These are phyloP conservation scores for Cybosia mesomella DNA, from an alignment of 2,888 invertebrate species.

Conservation along the genomic window DNA sequence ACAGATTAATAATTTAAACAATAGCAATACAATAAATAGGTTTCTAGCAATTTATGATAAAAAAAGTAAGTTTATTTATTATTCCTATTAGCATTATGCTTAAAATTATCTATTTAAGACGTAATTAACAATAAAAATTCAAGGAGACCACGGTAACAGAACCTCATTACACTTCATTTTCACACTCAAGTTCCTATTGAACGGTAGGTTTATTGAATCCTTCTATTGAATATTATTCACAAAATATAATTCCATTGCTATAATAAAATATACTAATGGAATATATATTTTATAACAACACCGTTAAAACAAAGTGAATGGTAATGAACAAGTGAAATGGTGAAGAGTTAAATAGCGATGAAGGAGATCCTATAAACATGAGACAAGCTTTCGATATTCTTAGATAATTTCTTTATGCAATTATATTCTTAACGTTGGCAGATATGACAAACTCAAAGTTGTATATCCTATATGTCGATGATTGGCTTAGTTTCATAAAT, in stretches of 20 bases:
- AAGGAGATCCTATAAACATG: too few species aligned
- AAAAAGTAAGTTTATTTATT: conserved; percentile 9
- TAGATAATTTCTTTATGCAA: too few species aligned
- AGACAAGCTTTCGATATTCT: too few species aligned
- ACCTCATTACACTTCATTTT: neutral
- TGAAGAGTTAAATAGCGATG: neutral
- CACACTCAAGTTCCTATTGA: neutral
- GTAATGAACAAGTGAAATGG: too few species aligned
- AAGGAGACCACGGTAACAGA: too few species aligned
- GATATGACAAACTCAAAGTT: too few species aligned
- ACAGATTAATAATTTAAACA: conserved; percentile 46
- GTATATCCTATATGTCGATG: too few species aligned
- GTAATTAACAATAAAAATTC: neutral
- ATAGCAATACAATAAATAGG: conserved; percentile 47
- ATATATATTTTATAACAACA: too few species aligned
- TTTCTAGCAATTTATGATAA: conserved; percentile 33
- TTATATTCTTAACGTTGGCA: too few species aligned
- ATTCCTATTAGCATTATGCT: neutral
- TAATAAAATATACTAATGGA: too few species aligned
- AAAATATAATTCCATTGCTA: neutral
- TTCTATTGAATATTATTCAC: neutral
- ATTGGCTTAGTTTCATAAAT: neutral
- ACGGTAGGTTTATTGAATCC: neutral
- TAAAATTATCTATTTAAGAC: conserved; percentile 21
- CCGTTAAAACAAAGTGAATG: too few species aligned